A percentile compares a stretch with the other conserved stretches of the same genome.
phyloP scores from a whole-genome alignment of 2,888 invertebrate genomes.

The Hirtodrosophila trivittata region DNA sequence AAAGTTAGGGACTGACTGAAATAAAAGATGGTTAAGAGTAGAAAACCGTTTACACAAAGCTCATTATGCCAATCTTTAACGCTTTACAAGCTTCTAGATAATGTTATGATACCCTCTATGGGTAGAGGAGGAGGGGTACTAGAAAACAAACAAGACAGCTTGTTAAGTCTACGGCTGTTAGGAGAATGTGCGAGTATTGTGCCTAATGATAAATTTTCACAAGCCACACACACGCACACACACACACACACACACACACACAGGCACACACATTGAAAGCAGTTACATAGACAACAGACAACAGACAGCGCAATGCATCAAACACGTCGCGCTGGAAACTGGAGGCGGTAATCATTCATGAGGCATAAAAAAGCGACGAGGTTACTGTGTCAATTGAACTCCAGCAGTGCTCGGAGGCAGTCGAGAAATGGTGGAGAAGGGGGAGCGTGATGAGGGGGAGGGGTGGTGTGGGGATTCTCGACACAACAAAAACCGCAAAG shows the following conservation, averaged over 20 bases:
- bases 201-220: slow-evolving; percentile 66
- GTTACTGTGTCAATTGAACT: slow-evolving; percentile 74
- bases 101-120: not conserved
- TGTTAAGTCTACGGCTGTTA: slow-evolving; percentile 27
- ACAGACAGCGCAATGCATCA: slow-evolving; percentile 49
- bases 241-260: not conserved
- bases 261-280: slow-evolving; percentile 25
- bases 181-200: slow-evolving; percentile 54
- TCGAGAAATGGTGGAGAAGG: too few relatives aligned
- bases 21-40: not conserved
- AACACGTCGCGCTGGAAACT: slow-evolving; percentile 37
- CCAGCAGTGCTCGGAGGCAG: slow-evolving; percentile 32
- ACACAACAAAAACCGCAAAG: slow-evolving; percentile 33
- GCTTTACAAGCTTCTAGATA: not conserved
- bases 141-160: slow-evolving; percentile 40
- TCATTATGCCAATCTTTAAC: not conserved
- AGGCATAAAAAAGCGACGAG: slow-evolving; percentile 57
- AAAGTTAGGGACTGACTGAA: too few relatives aligned
- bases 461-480: not conserved
- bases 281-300: not conserved
- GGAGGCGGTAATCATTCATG: slow-evolving; percentile 66
- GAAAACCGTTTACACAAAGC: not conserved
- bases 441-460: not conserved
- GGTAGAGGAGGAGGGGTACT: not conserved
- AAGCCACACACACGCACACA: slow-evolving; percentile 32